Conservation (phyloP, 2,113 vertebrate species). For the Mustelus asterias region DNA sequence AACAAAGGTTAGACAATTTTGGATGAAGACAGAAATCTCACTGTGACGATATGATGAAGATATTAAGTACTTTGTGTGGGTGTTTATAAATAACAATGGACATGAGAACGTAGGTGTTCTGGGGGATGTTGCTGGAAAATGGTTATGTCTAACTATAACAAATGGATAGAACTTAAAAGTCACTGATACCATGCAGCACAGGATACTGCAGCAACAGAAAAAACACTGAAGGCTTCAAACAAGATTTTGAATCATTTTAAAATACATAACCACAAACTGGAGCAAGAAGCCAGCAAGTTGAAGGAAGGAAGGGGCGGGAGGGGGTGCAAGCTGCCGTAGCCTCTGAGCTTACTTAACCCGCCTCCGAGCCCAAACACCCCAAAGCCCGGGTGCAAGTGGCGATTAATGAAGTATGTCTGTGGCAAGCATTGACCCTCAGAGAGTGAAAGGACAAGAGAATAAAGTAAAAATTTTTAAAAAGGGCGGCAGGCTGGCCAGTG, state of each 20-base stretch:
- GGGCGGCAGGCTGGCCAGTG: too few species aligned
- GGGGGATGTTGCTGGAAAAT: background rate
- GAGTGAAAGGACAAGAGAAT: too few species aligned
- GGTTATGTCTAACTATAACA: background rate
- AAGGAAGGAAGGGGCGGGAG: too few species aligned
- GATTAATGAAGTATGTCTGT: too few species aligned
- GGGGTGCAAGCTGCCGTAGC: too few species aligned
- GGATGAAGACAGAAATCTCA: background rate
- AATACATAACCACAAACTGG: background rate
- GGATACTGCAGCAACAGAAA: background rate
- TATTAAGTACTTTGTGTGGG: background rate
- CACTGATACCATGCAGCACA: background rate
- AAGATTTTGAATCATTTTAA: background rate
- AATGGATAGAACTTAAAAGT: background rate
- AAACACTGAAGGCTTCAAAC: background rate
- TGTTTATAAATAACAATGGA: conserved; percentile 1
- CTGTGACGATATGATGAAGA: too few species aligned
- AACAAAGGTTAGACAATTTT: background rate
- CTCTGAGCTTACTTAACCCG: too few species aligned
- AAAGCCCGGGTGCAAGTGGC: too few species aligned
- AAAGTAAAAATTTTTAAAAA: too few species aligned
- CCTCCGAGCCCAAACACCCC: too few species aligned
- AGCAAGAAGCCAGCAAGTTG: too few species aligned
- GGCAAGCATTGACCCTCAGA: too few species aligned
- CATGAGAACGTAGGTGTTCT: background rate